These are phyloP conservation scores for Sylvia atricapilla DNA, from an alignment of 2,113 vertebrate genomes.

Conservation along the genomic window DNA sequence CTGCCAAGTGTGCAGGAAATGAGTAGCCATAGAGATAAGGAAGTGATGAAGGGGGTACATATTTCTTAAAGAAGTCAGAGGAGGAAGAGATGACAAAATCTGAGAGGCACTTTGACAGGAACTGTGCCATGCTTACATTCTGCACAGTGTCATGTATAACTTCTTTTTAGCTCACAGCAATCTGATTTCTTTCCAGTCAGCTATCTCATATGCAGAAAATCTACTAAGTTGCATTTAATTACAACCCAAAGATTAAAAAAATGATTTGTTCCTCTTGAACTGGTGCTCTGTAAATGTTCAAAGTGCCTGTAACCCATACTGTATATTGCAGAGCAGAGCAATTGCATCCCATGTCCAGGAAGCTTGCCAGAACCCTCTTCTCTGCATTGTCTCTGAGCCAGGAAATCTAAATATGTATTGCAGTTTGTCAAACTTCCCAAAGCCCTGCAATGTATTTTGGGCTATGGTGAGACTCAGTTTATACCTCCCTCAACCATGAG, in stretches of 20 bases:
- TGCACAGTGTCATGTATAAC: not conserved
- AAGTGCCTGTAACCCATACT: conserved; percentile 32
- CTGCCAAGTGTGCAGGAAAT: not conserved
- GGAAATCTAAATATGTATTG: conserved; percentile 68
- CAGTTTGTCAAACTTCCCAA: conserved; percentile 67
- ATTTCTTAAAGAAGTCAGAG: not conserved
- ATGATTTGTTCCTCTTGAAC: conserved; percentile 13
- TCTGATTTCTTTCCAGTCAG: not conserved
- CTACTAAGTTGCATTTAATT: conserved; percentile 15
- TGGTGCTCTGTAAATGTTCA: conserved; percentile 37
- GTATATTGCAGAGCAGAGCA: conserved; percentile 2
- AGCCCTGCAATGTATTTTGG: conserved; percentile 64
- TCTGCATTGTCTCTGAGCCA: conserved; percentile 60
- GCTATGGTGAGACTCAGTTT: conserved; percentile 26
- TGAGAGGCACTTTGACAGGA: not conserved
- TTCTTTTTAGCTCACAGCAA: not conserved
- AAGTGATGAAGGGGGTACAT: not conserved
- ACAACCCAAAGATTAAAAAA: conserved; percentile 30
- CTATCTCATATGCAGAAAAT: conserved; percentile 5
- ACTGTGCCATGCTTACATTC: not conserved
- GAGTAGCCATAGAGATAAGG: not conserved
- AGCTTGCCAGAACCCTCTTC: conserved; percentile 52
- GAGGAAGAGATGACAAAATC: not conserved
- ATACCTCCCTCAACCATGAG: not conserved
- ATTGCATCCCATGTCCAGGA: conserved; percentile 45